Evolutionary conservation across 1,140 invertebrate species (phyloP), one percentile per base, ranked within the genome.

Genomic region (Ectropis grisescens): DNA sequence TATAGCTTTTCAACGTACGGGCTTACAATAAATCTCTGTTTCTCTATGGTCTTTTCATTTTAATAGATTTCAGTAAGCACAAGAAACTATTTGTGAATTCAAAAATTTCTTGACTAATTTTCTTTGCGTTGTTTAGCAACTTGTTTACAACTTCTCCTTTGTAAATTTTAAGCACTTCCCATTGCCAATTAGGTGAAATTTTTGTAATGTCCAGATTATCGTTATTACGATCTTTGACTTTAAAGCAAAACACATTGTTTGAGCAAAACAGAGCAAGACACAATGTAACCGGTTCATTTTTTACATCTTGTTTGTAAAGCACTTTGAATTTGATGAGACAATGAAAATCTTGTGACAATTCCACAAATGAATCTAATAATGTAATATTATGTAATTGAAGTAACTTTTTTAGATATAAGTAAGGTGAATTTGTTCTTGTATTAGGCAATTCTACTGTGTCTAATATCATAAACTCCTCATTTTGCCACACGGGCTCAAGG

Each of bases 151-250:
- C 51, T 11, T 69, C 50, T 3, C 53, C 52, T 32, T 37, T 54
- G 40, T 53, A 76, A 10, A 59, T 37, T 32, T 68, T 65, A 10
- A 80, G 44, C 25, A 80, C 51, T 43, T 80, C 65, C 75, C 72
- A 78, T 48, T 80, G 72, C 75, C 75, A 80, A 29, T 58, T 57
- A 9, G 70, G 47, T n/a, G 57, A 47, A 22, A 78, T 47, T 12
- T 47, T 47, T 11, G 11, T 33, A 9, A 75, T 42, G 37, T 60
- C 47, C 32, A 78, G 38, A 3, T 48, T 24, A 30, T 33, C 41
- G 9, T 51, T 34, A 2, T 46, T 41, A 7, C 22, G 25, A 27
- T 69, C 60, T 37, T 35, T 60, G 11, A 74, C 50, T 46, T 54
- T 51, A 14, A 80, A 51, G 45, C 51, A 61, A 48, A 71, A 74